Base-by-base conservation (phyloP, 2,113 vertebrate species). In the Perognathus longimembris region DNA sequence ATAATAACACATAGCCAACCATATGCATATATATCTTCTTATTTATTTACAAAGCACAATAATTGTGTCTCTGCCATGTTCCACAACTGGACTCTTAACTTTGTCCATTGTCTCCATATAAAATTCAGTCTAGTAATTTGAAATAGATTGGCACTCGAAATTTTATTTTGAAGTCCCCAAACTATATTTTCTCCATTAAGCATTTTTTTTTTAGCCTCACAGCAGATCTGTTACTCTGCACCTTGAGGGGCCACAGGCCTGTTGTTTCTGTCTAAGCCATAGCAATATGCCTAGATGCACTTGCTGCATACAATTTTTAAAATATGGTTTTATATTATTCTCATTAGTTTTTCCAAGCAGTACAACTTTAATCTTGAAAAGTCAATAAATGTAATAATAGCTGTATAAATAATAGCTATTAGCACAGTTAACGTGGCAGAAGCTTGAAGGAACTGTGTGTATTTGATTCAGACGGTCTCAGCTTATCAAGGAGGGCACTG, bases 161-260 rank as follows among this genome's bases (percentile, higher is more conserved):
- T 86, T 87, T 92, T 71, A 77, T 45, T 76, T 93, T 42, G 36
- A 92, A 74, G 34, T 30, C 28, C 15, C 76, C 75, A n/a, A 88
- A 54, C 22, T 74, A 4, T 4, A 26, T 24, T 79, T 91, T 34
- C 14, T 42, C n/a, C 54, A 1, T 79, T 89, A 34, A 67, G 8
- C 1, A 20, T 18, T 71, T 18, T 76, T 89, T 82, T 78, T 87
- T 76, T 79, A 5, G 64, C 3, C 73, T 93, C 84, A 70, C 75
- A 89, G 50, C 36, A 85, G 42, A 42, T 66, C 40, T 74, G 63
- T 83, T 38, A 70, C 32, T 87, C 34, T 73, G 61, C 75, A 8
- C 74, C 75, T 30, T 7, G 1, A 69, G 54, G 84, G 64, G 40
- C 28, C 67, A 94, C 6, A 24, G n/a, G 32, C 8, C 75, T 93